These are phyloP conservation scores for Sorex araneus DNA, from an alignment of 2,113 vertebrate genomes.

Conservation along the genomic window DNA sequence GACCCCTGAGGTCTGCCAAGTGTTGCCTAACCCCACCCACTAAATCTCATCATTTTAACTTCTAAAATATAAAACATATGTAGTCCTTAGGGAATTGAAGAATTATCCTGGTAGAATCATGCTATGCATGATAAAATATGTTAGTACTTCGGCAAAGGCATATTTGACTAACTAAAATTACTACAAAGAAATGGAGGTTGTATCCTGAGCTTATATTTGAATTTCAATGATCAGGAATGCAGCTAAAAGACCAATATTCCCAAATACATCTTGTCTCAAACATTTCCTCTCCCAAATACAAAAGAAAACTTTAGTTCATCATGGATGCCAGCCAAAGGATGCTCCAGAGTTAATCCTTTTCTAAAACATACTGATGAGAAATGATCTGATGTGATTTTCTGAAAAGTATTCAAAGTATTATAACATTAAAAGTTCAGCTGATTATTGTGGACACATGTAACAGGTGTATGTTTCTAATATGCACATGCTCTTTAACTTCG, in stretches of 20 bases:
- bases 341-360: background rate
- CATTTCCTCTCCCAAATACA: background rate
- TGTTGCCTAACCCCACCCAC: too few relatives aligned
- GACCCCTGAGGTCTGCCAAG: too few relatives aligned
- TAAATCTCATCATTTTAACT: background rate
- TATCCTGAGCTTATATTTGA: background rate
- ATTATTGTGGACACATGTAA: background rate
- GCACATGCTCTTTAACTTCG: too few relatives aligned
- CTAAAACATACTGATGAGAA: background rate
- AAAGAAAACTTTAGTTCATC: background rate
- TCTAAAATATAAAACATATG: background rate
- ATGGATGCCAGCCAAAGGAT: background rate
- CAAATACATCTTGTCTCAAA: background rate
- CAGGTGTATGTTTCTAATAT: too few relatives aligned
- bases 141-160: background rate
- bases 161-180: background rate
- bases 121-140: background rate
- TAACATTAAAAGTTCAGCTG: too few relatives aligned
- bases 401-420: background rate
- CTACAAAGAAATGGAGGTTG: background rate
- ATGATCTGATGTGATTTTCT: background rate
- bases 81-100: background rate
- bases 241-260: background rate
- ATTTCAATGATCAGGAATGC: constrained; percentile 5
- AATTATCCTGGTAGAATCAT: background rate